A percentile compares a stretch with the other conserved stretches of the same genome.
Conservation (phyloP, 2,888 invertebrate species). For the Augiades crinisus region DNA sequence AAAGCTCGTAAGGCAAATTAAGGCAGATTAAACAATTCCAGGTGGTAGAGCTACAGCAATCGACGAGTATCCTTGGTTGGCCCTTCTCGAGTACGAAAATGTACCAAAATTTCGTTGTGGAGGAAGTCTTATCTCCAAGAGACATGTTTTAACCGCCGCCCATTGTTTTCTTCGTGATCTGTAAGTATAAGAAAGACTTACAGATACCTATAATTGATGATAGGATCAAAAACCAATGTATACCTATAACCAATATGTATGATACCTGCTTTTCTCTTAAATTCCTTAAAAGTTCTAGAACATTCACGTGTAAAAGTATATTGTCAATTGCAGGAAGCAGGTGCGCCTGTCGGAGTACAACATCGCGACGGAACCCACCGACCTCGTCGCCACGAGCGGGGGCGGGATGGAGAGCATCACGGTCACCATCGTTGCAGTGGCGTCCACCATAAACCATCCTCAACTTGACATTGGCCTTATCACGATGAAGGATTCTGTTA, state of each 20-base stretch:
- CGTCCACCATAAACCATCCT: slow-evolving; percentile 50
- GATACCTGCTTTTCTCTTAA: too few species aligned
- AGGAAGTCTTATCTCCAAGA: slow-evolving; percentile 71
- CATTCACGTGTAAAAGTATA: too few species aligned
- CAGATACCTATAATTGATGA: too few species aligned
- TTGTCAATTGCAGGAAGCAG: background rate
- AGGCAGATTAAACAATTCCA: slow-evolving; percentile 6
- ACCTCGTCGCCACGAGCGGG: slow-evolving; percentile 43
- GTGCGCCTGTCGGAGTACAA: slow-evolving; percentile 49
- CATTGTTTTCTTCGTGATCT: slow-evolving; percentile 62
- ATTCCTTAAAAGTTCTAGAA: too few species aligned
- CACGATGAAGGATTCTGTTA: slow-evolving; percentile 48
- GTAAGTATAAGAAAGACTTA: background rate
- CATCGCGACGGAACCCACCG: slow-evolving; percentile 43
- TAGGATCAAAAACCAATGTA: too few species aligned
- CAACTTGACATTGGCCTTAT: slow-evolving; percentile 61
- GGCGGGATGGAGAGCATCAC: slow-evolving; percentile 48
- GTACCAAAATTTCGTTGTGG: slow-evolving; percentile 38
- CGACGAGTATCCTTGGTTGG: slow-evolving; percentile 82
- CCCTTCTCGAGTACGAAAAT: slow-evolving; percentile 70
- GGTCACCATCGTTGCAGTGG: slow-evolving; percentile 48
- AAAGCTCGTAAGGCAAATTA: too few species aligned
- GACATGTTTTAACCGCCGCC: slow-evolving; percentile 77
- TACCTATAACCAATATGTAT: too few species aligned
- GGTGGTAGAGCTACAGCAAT: slow-evolving; percentile 58